Evolutionary conservation across 2,888 invertebrate species (phyloP), one percentile per base, ranked within the genome.

Genomic region (Dasysyrphus albostriatus): DNA sequence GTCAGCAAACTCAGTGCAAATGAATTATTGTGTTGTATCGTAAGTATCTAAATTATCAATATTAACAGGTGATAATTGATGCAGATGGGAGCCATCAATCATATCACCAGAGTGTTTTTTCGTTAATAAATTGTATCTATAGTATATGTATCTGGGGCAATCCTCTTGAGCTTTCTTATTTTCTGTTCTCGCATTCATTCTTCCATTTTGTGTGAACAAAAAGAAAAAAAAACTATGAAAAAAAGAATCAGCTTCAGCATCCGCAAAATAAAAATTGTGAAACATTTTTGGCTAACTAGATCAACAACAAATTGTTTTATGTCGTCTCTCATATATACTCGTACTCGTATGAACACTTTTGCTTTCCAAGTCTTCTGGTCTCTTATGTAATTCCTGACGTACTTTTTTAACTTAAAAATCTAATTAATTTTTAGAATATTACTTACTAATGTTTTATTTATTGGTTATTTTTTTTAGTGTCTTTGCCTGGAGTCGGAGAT

Each of bases 401-500:
- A 47, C n/a, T 61, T 29, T 58, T 82, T 58, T 51, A 10, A 39
- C 5, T 24, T n/a, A 49, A 49, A 69, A 49, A 10, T 49, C 47
- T n/a, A 42, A 42, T 10, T 14, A 16, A n/a, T 3, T 29, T 34
- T 65, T 67, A 8, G 39, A 49, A 67, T 47, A 37, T 39, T 6
- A 54, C 69, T 24, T 58, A 32, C 16, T 47, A 70, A 12, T 8
- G 6, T 37, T 58, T 58, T 49, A 63, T 42, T 47, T 58, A 67
- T 79, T 42, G 49, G 19, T 75, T 67, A 51, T 24, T 79, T 74
- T n/a, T 83, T 90, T 89, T 24, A 93, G 93, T 93, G 91, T 92
- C 93, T 90, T 91, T 93, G 90, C 93, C 93, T 89, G 92, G 92
- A 89, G 92, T 92, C 90, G 91, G 91, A 90, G 90, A 90, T 88